Evolutionary conservation across 2,888 invertebrate species (phyloP), one percentile per base, ranked within the genome.

Genomic region (Xestia ashworthii): DNA sequence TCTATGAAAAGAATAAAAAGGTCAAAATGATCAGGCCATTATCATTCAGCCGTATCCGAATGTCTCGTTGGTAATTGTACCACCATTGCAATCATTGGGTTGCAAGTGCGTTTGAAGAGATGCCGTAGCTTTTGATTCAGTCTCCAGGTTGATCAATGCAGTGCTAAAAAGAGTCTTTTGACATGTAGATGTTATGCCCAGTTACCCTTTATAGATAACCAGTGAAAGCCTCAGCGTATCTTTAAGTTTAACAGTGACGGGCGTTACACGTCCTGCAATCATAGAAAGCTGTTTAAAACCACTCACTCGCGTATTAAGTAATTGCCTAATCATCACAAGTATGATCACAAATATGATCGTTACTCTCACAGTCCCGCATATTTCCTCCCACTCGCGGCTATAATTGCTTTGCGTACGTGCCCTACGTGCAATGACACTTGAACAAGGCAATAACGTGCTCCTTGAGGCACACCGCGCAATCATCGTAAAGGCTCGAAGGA

Each of bases 401-500:
- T n/a, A n/a, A n/a, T n/a, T n/a, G n/a, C n/a, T n/a, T n/a, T n/a
- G n/a, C n/a, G n/a, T n/a, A n/a, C n/a, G n/a, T n/a, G 55, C 71
- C 80, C 74, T 80, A 73, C 82, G 64, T 82, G 50, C 83, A 73
- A 76, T 81, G 73, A 84, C 60, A 60, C 58, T 64, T 74, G 71
- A 60, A 71, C 74, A 74, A 65, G 83, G 74, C 79, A 67, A 75
- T 78, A 78, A 48, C 70, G 62, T 68, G 32, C 80, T 81, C 88
- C 86, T 89, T 84, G 89, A 80, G 70, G 58, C 32, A 32, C 32
- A 32, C 32, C 32, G 3, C 69, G 80, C 82, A 88, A 70, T 81
- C 74, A 75, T 82, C 84, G 81, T 81, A 77, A 76, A 76, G 25
- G 65, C 71, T 73, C 66, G 70, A 72, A 70, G 76, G 82, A 79